Evolutionary conservation across 2,113 vertebrate genomes (phyloP).

Genomic region (Sylvietta virens): DNA sequence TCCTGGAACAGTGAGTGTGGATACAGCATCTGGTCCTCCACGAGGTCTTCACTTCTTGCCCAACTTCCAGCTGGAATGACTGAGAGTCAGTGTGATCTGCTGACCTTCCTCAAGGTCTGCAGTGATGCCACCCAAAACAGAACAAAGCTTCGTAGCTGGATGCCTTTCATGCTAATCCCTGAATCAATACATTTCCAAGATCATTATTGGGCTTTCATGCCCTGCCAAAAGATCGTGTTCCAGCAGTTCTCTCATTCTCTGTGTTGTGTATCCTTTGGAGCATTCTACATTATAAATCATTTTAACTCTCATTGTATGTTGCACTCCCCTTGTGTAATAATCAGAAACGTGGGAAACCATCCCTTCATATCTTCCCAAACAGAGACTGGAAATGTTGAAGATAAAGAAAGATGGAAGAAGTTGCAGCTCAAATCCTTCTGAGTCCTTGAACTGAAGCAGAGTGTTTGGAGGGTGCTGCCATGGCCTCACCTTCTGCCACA

Average conservation of each 20-base stretch:
- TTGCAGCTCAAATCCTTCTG: neutral
- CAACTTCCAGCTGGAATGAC: constrained; percentile 22
- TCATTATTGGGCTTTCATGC: neutral
- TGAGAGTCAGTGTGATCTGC: neutral
- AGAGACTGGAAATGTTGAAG: neutral
- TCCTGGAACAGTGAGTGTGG: neutral
- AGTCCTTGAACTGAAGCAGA: neutral
- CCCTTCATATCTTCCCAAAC: neutral
- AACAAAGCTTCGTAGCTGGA: constrained; percentile 24
- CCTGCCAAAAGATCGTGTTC: constrained; percentile 27
- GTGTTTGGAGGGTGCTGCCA: neutral
- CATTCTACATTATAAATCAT: neutral
- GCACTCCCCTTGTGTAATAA: neutral
- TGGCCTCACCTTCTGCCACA: neutral
- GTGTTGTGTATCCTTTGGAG: neutral
- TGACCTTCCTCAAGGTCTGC: constrained; percentile 17
- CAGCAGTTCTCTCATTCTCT: neutral
- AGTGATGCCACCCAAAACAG: constrained; percentile 19
- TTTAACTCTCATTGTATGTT: neutral
- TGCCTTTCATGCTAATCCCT: constrained; percentile 12
- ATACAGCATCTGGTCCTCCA: neutral
- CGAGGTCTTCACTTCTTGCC: neutral
- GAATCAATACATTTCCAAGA: neutral
- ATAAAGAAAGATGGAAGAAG: neutral
- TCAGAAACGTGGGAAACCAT: neutral